Base-by-base conservation (phyloP, 2,888 invertebrate species). In the Drosophila niveifrons region DNA sequence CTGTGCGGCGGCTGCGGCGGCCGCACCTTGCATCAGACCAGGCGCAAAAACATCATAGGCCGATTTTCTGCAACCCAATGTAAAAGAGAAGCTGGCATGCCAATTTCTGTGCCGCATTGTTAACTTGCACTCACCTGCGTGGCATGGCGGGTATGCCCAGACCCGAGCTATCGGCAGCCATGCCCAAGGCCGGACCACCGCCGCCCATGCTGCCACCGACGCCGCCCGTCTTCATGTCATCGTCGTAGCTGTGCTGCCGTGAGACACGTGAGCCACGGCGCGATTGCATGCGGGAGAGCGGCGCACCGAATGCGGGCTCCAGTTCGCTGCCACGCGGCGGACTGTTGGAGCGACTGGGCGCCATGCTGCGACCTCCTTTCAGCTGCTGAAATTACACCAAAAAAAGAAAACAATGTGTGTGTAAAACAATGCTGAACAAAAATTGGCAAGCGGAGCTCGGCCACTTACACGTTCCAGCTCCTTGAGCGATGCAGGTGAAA, bases 1-100 rank as follows among this genome's bases (percentile, higher is more conserved):
- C 11, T 67, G 91, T 9, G 87, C 62, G 86, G 83, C 39, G 10
- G 89, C 90, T 53, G 90, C 58, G 81, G 90, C 58, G 82, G 77
- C 92, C 86, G 92, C 92, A 50, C 93, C 92, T 36, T 93, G 94
- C 50, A 94, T 92, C 41, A 93, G 89, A 56, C 94, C 94, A 1
- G 95, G 95, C 1, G 95, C 95, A 83, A 96, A 96, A 11, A 97
- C 96, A 89, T 97, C 97, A 86, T 97, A 97, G 13, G 97, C 97
- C 43, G 97, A 97, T 71, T 92, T 92, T 71, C 92, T 92, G 63
- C 13, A 18, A 31, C 0, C 0, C 10, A 13, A 7, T 10, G 28
- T 15, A 10, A 8, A 15, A 41, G 9, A 7, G 39, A 41, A 15
- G 7, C 31, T 15, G 13, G 36, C n/a, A 15, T 41, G 13, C 10